Conservation (phyloP, 2,113 vertebrate species). For the Periophthalmodon schlosseri region DNA sequence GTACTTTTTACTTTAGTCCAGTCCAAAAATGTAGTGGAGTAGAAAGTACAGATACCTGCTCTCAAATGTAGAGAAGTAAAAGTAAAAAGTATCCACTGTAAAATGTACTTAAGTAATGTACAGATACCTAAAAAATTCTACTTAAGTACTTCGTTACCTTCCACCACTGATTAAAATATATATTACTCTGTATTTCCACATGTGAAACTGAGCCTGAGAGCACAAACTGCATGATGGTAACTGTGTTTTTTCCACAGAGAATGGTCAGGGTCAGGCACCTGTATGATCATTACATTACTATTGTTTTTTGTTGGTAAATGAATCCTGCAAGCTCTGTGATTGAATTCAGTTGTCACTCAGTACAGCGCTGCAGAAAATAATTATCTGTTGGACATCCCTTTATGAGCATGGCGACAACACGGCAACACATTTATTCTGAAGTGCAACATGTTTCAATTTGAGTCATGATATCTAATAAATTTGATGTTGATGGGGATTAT, state of each 20-base stretch:
- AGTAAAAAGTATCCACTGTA: no score
- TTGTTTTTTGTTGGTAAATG: conserved; percentile 13
- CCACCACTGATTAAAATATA: neutral
- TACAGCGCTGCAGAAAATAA: conserved; percentile 37
- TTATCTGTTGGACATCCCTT: conserved; percentile 29
- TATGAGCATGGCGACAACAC: conserved; percentile 10
- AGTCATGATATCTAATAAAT: conserved; percentile 54
- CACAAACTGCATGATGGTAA: neutral
- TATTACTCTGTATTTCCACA: neutral
- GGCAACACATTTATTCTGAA: conserved; percentile 32
- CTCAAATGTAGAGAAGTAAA: no score
- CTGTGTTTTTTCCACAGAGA: neutral
- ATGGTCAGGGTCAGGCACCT: neutral
- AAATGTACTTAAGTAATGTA: no score
- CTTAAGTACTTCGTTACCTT: no score
- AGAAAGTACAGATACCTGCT: no score
- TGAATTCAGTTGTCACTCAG: conserved; percentile 37
- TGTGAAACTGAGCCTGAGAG: neutral
- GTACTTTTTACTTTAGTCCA: no score
- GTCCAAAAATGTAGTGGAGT: no score
- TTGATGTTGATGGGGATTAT: conserved; percentile 40
- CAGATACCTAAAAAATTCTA: no score
- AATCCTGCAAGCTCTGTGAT: conserved; percentile 32
- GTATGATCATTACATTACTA: conserved; percentile 1
- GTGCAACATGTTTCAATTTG: conserved; percentile 29